Conservation (phyloP, 2,888 invertebrate genomes). For the Ariolimax columbianus region DNA sequence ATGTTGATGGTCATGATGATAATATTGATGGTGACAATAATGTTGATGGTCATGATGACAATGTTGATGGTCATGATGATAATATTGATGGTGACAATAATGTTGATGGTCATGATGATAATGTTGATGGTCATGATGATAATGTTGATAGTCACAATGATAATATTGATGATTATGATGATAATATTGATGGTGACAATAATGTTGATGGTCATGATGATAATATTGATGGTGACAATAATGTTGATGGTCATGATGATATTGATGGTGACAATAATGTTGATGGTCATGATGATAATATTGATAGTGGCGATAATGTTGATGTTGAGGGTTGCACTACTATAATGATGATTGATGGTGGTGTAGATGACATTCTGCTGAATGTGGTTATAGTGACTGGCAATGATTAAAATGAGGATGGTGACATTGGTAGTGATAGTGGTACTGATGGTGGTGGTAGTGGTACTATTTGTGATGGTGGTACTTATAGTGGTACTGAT, state of each 20-base stretch:
- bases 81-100: background rate
- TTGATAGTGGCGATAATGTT: background rate
- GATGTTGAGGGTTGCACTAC: no score
- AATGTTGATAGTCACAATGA: no score
- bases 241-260: background rate
- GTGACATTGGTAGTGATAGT: no score
- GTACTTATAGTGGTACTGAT: no score
- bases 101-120: background rate
- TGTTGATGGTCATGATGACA: background rate
- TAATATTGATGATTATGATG: no score
- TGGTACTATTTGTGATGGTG: no score
- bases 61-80: background rate
- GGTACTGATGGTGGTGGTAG: no score
- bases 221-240: background rate
- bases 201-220: background rate
- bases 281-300: background rate
- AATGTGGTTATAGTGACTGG: no score
- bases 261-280: background rate
- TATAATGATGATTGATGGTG: no score
- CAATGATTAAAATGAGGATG: no score
- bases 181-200: background rate
- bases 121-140: background rate
- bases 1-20: no score
- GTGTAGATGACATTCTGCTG: no score
- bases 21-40: background rate